Conservation (phyloP, 2,113 vertebrate genomes). For the Prionailurus bengalensis region DNA sequence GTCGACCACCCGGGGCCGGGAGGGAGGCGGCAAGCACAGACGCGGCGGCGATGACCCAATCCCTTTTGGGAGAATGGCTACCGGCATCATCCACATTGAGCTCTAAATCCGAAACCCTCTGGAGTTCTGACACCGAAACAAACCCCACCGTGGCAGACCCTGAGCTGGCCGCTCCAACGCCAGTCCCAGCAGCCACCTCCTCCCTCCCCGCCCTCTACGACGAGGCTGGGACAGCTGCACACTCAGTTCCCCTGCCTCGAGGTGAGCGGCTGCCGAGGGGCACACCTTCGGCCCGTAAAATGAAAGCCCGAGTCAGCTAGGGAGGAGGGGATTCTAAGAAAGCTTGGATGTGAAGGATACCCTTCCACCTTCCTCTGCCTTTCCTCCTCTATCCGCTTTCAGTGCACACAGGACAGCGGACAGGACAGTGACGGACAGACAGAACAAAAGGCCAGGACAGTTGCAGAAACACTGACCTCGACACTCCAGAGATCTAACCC, state of each 20-base stretch:
- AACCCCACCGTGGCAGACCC: background rate
- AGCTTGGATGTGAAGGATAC: background rate
- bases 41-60: rapidly evolving
- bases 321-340: background rate
- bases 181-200: background rate
- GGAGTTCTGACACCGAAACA: background rate
- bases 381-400: background rate
- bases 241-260: background rate
- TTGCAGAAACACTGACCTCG: background rate
- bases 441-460: background rate
- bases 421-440: rapidly evolving
- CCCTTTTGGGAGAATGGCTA: background rate
- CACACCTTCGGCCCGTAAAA: background rate
- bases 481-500: background rate
- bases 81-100: background rate
- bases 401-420: rapidly evolving
- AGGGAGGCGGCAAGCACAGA: background rate
- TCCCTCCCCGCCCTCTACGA: background rate
- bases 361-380: background rate
- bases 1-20: rapidly evolving
- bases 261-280: background rate
- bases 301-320: background rate
- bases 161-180: background rate
- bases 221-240: background rate
- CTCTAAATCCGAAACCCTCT: background rate